A percentile compares a stretch with the other conserved stretches of the same genome.
These are phyloP conservation scores for Thymelicus sylvestris DNA, from an alignment of 2,888 invertebrate species.

Conservation along the genomic window DNA sequence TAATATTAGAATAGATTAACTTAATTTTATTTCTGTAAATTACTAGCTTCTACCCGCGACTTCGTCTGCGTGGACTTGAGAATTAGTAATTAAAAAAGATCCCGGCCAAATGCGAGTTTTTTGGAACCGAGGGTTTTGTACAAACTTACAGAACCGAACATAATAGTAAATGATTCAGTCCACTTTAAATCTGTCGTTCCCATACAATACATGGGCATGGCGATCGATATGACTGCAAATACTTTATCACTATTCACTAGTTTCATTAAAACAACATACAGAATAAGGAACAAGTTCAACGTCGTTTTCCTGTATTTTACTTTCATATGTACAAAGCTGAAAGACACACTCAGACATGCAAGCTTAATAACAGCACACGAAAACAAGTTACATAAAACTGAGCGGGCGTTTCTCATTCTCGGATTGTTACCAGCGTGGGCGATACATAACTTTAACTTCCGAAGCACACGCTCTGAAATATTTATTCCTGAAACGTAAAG, in stretches of 20 bases:
- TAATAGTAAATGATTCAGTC: too few relatives aligned
- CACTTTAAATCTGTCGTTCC: too few relatives aligned
- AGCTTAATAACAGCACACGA: slow-evolving; percentile 31
- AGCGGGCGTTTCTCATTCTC: slow-evolving; percentile 75
- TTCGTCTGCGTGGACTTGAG: too few relatives aligned
- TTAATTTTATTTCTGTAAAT: too few relatives aligned
- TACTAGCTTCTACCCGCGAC: too few relatives aligned
- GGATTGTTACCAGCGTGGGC: slow-evolving; percentile 80
- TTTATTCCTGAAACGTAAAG: slow-evolving; percentile 85
- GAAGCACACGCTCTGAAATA: slow-evolving; percentile 85
- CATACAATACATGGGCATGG: too few relatives aligned
- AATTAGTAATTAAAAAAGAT: too few relatives aligned
- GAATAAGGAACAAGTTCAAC: background rate
- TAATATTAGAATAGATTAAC: too few relatives aligned
- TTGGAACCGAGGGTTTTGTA: too few relatives aligned
- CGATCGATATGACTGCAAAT: too few relatives aligned
- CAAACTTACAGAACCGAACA: too few relatives aligned
- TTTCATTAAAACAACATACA: background rate
- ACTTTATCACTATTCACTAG: background rate
- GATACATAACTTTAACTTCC: slow-evolving; percentile 84
- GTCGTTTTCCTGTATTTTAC: slow-evolving; percentile 13
- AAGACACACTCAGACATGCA: slow-evolving; percentile 34
- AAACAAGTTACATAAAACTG: slow-evolving; percentile 66
- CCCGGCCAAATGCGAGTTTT: too few relatives aligned
- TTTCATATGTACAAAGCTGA: slow-evolving; percentile 22